Percentiles rank a stretch among this genome's conserved stretches.
phyloP scores from a whole-genome alignment of 2,888 invertebrate genomes.

The Nomada goodeniana region DNA sequence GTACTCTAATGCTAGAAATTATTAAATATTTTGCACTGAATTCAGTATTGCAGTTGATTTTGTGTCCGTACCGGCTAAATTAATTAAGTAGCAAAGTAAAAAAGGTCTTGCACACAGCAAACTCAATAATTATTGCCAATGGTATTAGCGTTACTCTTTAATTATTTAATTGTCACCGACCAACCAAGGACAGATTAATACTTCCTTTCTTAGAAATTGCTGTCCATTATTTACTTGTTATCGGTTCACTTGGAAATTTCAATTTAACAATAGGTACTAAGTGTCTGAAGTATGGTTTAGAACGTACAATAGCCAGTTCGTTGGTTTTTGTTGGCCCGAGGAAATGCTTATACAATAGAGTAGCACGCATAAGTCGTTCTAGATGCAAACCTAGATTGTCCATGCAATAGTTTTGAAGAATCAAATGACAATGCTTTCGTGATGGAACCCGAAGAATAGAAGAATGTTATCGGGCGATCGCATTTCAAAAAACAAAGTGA shows the following conservation, averaged over 20 bases:
- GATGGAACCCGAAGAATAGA: slow-evolving; percentile 18
- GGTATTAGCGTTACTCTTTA: slow-evolving; percentile 8
- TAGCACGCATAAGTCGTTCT: not conserved
- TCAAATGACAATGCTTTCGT: slow-evolving; percentile 2
- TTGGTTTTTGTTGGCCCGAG: not conserved
- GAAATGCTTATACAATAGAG: not conserved
- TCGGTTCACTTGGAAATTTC: not conserved
- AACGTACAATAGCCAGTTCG: too few relatives aligned
- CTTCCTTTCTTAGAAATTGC: not conserved
- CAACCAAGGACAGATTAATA: slow-evolving; percentile 9
- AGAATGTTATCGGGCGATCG: slow-evolving; percentile 37
- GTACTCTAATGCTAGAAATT: not conserved
- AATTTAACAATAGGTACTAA: too few relatives aligned
- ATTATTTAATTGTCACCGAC: not conserved
- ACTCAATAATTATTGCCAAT: not conserved
- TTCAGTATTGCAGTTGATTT: not conserved
- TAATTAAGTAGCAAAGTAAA: not conserved
- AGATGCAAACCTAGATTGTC: not conserved
- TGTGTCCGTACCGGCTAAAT: not conserved
- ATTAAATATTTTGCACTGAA: not conserved
- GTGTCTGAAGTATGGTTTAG: too few relatives aligned
- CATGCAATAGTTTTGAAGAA: slow-evolving; percentile 25
- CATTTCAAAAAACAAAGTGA: slow-evolving; percentile 21
- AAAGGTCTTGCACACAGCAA: not conserved
- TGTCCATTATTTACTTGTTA: not conserved